Base-by-base conservation (phyloP, 2,797 vertebrate genomes). In the Pseudocheirus occidentalis region DNA sequence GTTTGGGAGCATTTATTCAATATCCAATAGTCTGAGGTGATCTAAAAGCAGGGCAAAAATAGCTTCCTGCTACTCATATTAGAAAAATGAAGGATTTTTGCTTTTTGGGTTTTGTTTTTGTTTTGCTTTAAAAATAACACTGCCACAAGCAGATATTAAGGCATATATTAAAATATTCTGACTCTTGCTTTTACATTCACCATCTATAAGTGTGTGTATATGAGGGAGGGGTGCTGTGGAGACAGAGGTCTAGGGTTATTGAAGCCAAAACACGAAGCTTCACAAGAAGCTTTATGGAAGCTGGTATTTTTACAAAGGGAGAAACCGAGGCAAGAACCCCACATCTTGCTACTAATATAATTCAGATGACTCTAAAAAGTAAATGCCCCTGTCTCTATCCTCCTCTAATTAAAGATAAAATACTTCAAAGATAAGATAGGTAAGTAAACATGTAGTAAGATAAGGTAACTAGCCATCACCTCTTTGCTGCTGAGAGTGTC, bases 241-340 rank as follows among this genome's bases (percentile, higher is more conserved):
- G 62, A n/a, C 14, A 66, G 34, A 66, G 13, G 34, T n/a, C 1
- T 14, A 66, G 34, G 34, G 14, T 46, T 90, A 46, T 52, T 52
- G 27, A 54, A 28, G 89, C 50, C 40, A 90, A 90, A 90, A 11
- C 52, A 52, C 53, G 46, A 90, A 90, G 9, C 9, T 31, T 90
- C 50, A 90, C 89, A 90, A 90, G 10, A 50, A 11, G 5, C 27
- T 66, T n/a, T 9, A n/a, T n/a, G 34, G 14, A 66, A n/a, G 91
- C 29, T 92, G 16, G 27, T 56, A 93, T 55, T 95, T 95, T 81
- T 93, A 90, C 1, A 95, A 11, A 7, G 34, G n/a, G 94, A 94
- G 54, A 12, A 90, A 73, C 0, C n/a, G 27, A 54, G 55, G 28
- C 27, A 93, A 46, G 46, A 46, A 31, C 73, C 18, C 34, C 55